These are phyloP conservation scores for Oscheius myriophilus DNA, from an alignment of 2,888 invertebrate genomes.

Conservation along the genomic window DNA sequence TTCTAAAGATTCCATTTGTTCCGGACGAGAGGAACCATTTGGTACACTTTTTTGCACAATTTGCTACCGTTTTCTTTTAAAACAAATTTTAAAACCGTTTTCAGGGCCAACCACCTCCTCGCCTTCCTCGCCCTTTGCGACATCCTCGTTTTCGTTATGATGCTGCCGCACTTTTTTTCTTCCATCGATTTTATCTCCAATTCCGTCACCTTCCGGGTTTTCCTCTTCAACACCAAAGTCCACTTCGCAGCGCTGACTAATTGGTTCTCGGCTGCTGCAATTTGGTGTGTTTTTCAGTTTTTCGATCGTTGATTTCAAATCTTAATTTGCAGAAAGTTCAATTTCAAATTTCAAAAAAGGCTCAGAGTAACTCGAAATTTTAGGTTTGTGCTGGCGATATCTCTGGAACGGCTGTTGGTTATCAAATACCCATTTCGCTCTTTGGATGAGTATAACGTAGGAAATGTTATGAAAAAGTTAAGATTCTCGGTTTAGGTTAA, in stretches of 20 bases:
- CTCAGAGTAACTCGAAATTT: constrained; percentile 9
- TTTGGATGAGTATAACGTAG: constrained; percentile 51
- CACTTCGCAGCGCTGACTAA: constrained; percentile 54
- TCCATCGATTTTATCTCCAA: constrained; percentile 41
- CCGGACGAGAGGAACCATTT: too few relatives aligned
- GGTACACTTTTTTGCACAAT: too few relatives aligned
- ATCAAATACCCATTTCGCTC: constrained; percentile 60
- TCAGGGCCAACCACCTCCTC: constrained; percentile 56
- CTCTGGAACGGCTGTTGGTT: constrained; percentile 55
- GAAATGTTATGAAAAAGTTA: neutral
- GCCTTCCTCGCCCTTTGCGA: constrained; percentile 57
- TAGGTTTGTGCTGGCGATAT: constrained; percentile 61
- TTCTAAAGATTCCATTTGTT: too few relatives aligned
- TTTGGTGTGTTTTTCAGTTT: constrained; percentile 45
- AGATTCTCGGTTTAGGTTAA: constrained; percentile 36
- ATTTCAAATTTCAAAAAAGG: too few relatives aligned
- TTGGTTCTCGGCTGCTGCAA: constrained; percentile 62
- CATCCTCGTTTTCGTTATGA: constrained; percentile 55
- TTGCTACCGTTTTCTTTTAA: too few relatives aligned
- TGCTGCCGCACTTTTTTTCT: constrained; percentile 51
- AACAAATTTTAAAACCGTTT: constrained; percentile 14
- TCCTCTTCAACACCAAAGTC: constrained; percentile 51
- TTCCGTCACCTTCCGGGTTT: constrained; percentile 44
- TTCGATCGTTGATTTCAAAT: neutral
- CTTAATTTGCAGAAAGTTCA: too few relatives aligned